Evolutionary conservation across 2,797 vertebrate genomes (phyloP), one percentile per base, ranked within the genome.

Genomic region (Lagocephalus sceleratus): DNA sequence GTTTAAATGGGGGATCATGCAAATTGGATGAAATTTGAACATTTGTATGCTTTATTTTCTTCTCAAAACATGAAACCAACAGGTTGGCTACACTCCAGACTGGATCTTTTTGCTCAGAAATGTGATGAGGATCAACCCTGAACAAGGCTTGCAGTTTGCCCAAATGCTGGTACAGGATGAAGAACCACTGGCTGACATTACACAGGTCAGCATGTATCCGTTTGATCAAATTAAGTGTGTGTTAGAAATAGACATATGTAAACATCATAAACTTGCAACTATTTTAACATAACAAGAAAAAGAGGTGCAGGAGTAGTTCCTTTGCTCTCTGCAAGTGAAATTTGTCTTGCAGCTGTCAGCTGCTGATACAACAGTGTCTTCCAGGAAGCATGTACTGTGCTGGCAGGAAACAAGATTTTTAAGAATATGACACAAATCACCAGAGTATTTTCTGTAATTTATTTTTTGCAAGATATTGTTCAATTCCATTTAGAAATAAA

Each of bases 111-210:
- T 99, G 72, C 90, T 99, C 78, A 92, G 97, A 87, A 99, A 98
- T 63, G 96, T 99, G 51, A 99, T 98, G 96, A 91, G 96, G 26
- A 96, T 99, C 67, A 98, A 94, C 78, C 95, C 97, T 53, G 97
- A 99, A 69, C 97, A 99, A 84, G 97, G 97, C 64, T 90, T 98
- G 67, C 97, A 99, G 85, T 99, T 99, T 85, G 94, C 97, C 68
- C 97, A 99, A 88, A 99, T 98, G 96, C 85, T 99, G 51, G 97
- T 99, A 71, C 97, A 99, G 81, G 97, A 99, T 75, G 97, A 99
- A 81, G 97, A 99, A 72, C 97, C 97, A 19, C 88, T 99, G 85
- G 96, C 97, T 70, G 97, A 99, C 82, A 98, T 98, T 81, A 99
- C 96, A 71, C 97, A 99, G 92, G 97, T 99, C 76, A 91, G 85